A percentile compares a stretch with the other conserved stretches of the same genome.
Conservation (phyloP, 2,888 invertebrate genomes). For the Amphipoea oculea region DNA sequence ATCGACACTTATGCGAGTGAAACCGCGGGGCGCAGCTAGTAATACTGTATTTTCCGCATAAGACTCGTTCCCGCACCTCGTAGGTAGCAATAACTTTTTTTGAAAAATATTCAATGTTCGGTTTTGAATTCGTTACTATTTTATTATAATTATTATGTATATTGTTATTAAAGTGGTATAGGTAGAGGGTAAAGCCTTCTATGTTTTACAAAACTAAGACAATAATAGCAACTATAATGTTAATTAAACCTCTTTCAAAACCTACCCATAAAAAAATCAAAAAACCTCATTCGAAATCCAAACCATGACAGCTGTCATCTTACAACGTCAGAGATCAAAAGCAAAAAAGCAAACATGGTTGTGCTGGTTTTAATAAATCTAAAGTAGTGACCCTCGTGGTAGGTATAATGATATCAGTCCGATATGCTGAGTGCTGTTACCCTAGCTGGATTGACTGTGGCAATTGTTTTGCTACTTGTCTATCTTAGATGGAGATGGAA, state of each 20-base stretch:
- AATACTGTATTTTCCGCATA: no score
- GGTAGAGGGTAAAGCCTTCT: neutral
- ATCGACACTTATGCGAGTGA: no score
- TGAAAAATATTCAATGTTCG: no score
- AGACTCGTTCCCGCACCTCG: no score
- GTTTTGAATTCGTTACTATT: no score
- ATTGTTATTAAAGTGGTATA: neutral
- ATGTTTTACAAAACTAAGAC: neutral
- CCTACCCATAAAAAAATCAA: neutral
- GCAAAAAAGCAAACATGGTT: constrained; percentile 52
- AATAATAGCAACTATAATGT: neutral
- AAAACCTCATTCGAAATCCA: constrained; percentile 68
- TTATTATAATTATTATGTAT: no score
- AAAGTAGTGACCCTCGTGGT: constrained; percentile 45
- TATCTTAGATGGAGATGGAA: constrained; percentile 77
- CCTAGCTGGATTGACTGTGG: constrained; percentile 75
- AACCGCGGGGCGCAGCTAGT: no score
- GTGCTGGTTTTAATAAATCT: constrained; percentile 52
- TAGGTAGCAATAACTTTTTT: no score
- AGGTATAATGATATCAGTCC: constrained; percentile 71
- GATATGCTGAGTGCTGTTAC: constrained; percentile 73
- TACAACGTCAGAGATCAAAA: constrained; percentile 50
- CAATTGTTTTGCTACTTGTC: constrained; percentile 73
- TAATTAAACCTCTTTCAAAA: constrained; percentile 14
- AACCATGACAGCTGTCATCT: constrained; percentile 59